These are phyloP conservation scores for Macrotrachela quadricornifera DNA, from an alignment of 1,140 invertebrate genomes.

Conservation along the genomic window DNA sequence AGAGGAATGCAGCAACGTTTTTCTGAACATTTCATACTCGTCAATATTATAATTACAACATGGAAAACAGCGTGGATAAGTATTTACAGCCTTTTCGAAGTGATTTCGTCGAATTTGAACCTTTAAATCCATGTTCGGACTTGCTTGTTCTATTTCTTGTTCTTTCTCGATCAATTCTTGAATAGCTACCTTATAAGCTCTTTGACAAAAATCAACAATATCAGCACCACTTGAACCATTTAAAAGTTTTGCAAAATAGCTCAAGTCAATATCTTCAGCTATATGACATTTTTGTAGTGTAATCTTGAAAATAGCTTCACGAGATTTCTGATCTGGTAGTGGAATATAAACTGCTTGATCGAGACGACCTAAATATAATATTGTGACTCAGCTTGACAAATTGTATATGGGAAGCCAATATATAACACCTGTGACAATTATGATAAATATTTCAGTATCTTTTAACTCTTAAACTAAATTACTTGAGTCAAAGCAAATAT, in stretches of 20 bases:
- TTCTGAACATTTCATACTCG: slow-evolving; percentile 99
- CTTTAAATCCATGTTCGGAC: slow-evolving; percentile 64
- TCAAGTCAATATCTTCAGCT: slow-evolving; percentile 75
- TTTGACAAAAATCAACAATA: slow-evolving; percentile 94
- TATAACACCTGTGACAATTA: too few relatives aligned
- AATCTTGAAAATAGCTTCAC: slow-evolving; percentile 64
- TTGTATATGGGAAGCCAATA: too few relatives aligned
- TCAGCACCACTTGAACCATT: slow-evolving; percentile 95
- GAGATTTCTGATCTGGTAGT: slow-evolving; percentile 87
- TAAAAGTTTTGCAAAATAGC: slow-evolving; percentile 81
- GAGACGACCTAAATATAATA: slow-evolving; percentile 41
- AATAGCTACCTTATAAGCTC: slow-evolving; percentile 95
- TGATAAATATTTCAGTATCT: too few relatives aligned
- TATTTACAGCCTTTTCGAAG: slow-evolving; percentile 98
- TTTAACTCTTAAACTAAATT: too few relatives aligned
- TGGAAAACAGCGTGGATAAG: slow-evolving; percentile 72
- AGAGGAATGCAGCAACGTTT: slow-evolving; percentile 93
- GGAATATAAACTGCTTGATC: slow-evolving; percentile 99
- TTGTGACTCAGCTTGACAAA: too few relatives aligned
- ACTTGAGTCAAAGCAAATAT: too few relatives aligned
- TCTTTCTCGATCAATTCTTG: slow-evolving; percentile 88
- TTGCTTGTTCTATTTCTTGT: slow-evolving; percentile 14
- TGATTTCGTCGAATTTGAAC: slow-evolving; percentile 86
- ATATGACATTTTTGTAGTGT: slow-evolving; percentile 60
- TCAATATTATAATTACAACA: slow-evolving; percentile 97